Evolutionary conservation across 2,888 invertebrate genomes (phyloP).

Genomic region (Drosophila parthenogenetica): DNA sequence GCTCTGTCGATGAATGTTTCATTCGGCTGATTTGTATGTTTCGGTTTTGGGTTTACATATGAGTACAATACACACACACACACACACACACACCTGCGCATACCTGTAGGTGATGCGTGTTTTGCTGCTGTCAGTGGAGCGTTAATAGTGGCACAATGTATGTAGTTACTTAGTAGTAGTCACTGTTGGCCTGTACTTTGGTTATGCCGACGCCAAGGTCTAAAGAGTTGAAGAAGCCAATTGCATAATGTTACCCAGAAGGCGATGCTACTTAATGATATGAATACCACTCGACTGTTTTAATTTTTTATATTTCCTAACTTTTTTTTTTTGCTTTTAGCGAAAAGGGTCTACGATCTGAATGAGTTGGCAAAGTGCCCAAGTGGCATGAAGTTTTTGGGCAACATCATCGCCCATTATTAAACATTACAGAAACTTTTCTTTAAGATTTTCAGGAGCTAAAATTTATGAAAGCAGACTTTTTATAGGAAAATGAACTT

Average conservation of each 20-base stretch:
- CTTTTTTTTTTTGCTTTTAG: background rate
- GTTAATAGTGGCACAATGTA: constrained; percentile 75
- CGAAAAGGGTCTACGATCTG: constrained; percentile 55
- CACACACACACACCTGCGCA: background rate
- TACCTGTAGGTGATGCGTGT: constrained; percentile 56
- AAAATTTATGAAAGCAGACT: no score
- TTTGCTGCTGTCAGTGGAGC: constrained; percentile 75
- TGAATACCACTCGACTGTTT: constrained; percentile 17
- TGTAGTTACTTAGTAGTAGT: constrained; percentile 41
- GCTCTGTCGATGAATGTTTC: constrained; percentile 73
- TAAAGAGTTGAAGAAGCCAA: constrained; percentile 20
- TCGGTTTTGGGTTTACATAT: constrained; percentile 38
- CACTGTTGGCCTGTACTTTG: constrained; percentile 55
- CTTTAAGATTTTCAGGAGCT: background rate
- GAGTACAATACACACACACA: background rate
- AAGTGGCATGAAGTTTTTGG: constrained; percentile 62
- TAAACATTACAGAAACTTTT: constrained; percentile 26
- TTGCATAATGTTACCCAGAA: constrained; percentile 48
- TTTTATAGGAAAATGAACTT: no score
- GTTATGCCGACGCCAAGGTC: constrained; percentile 29
- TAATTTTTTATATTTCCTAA: no score
- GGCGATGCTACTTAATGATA: constrained; percentile 62
- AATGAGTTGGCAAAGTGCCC: constrained; percentile 51
- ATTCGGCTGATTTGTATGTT: constrained; percentile 76
- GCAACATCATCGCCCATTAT: constrained; percentile 26